phyloP scores from a whole-genome alignment of 35 echinoderm and acorn worm species.

The Apostichopus japonicus region DNA sequence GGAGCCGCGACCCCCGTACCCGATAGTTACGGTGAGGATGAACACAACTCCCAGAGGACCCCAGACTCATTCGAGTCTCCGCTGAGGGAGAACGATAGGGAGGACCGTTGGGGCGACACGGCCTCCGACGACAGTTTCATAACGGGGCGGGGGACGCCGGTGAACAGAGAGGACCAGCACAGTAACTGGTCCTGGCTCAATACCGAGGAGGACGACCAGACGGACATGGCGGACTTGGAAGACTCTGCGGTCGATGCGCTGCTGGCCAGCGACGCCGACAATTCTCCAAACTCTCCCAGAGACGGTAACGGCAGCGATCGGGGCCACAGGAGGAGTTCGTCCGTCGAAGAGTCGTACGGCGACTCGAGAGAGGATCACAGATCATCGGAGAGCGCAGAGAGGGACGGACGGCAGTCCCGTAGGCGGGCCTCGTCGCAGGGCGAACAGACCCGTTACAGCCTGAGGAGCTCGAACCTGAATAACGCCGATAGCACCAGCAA shows the following conservation, averaged over 20 bases:
- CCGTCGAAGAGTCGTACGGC: neutral
- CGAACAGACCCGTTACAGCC: neutral
- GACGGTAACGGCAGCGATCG: neutral
- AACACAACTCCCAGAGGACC: neutral
- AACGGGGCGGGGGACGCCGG: neutral
- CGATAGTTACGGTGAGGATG: neutral
- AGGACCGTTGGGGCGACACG: neutral
- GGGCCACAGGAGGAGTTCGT: neutral
- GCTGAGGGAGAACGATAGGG: neutral
- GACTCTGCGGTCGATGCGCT: conserved; percentile 26
- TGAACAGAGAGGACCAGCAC: conserved; percentile 16
- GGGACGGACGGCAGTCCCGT: neutral
- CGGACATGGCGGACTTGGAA: conserved; percentile 13
- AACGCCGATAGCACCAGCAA: conserved; percentile 36
- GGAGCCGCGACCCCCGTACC: neutral
- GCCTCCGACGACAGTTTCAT: conserved; percentile 29
- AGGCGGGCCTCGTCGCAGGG: neutral
- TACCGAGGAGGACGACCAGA: neutral
- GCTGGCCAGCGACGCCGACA: conserved; percentile 17
- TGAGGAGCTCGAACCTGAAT: neutral
- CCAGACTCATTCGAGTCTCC: neutral
- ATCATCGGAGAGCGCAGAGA: neutral
- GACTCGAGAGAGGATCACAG: neutral
- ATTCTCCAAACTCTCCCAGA: neutral
- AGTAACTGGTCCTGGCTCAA: conserved; percentile 21